These are phyloP conservation scores for Tinamus major DNA, from an alignment of 2,797 vertebrate genomes.

Conservation along the genomic window DNA sequence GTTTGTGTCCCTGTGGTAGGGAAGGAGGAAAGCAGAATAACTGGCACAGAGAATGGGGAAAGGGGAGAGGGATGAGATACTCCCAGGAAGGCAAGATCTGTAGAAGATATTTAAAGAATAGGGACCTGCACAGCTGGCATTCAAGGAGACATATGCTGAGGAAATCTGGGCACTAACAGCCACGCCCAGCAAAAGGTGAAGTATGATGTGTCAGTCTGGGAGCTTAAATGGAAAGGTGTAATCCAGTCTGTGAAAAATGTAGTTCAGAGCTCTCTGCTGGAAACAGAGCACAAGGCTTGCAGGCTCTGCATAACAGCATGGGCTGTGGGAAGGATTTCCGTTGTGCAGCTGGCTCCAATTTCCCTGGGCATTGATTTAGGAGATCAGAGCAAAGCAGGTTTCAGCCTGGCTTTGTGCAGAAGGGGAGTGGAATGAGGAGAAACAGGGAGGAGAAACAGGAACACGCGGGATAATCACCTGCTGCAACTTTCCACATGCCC, in stretches of 20 bases:
- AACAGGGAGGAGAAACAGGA: neutral
- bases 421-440: neutral
- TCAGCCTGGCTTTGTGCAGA: neutral
- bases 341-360: neutral
- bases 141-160: neutral
- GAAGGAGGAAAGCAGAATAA: neutral
- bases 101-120: neutral
- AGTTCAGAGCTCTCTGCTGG: neutral
- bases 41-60: neutral
- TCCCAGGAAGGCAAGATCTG: neutral
- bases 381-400: neutral
- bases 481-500: neutral
- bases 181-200: neutral
- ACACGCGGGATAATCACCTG: neutral
- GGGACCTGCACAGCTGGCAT: neutral
- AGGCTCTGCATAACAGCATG: neutral
- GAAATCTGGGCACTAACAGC: neutral
- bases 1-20: neutral
- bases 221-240: neutral
- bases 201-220: neutral
- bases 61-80: neutral
- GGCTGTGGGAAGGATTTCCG: neutral
- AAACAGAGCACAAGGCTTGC: neutral
- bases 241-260: neutral
- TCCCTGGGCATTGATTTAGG: neutral